Evolutionary conservation across 2,888 invertebrate species (phyloP).

Genomic region (Plebejus argus): DNA sequence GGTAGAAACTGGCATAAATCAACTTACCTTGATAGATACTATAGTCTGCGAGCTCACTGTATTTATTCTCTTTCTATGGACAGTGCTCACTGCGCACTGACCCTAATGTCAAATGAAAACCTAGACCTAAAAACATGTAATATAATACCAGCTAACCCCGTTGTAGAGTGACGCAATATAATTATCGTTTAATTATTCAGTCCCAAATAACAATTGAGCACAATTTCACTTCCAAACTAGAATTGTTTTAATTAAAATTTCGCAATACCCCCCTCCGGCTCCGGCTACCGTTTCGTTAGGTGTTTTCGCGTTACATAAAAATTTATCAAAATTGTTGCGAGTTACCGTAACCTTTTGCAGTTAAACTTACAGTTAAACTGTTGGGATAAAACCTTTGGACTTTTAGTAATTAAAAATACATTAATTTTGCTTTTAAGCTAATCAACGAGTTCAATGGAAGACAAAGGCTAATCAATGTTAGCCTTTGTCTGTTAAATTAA

Average conservation of each 20-base stretch:
- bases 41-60: too few species aligned
- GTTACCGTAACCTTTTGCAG: neutral
- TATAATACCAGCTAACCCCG: slow-evolving; percentile 10
- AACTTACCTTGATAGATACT: too few species aligned
- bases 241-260: slow-evolving; percentile 35
- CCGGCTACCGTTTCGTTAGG: neutral
- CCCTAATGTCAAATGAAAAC: neutral
- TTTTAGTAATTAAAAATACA: too few species aligned
- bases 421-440: too few species aligned
- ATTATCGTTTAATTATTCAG: slow-evolving; percentile 17
- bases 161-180: neutral
- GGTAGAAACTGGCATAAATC: too few species aligned
- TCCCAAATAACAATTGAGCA: slow-evolving; percentile 19
- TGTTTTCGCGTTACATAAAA: neutral
- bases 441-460: too few species aligned
- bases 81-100: neutral
- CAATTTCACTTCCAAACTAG: slow-evolving; percentile 32
- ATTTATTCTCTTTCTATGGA: too few species aligned
- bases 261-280: neutral
- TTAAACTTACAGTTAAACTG: neutral
- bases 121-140: neutral
- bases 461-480: too few species aligned
- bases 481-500: too few species aligned
- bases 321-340: neutral
- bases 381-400: too few species aligned